These are phyloP conservation scores for Bubo blakistoni DNA, from an alignment of 2,113 vertebrate genomes.

Conservation along the genomic window DNA sequence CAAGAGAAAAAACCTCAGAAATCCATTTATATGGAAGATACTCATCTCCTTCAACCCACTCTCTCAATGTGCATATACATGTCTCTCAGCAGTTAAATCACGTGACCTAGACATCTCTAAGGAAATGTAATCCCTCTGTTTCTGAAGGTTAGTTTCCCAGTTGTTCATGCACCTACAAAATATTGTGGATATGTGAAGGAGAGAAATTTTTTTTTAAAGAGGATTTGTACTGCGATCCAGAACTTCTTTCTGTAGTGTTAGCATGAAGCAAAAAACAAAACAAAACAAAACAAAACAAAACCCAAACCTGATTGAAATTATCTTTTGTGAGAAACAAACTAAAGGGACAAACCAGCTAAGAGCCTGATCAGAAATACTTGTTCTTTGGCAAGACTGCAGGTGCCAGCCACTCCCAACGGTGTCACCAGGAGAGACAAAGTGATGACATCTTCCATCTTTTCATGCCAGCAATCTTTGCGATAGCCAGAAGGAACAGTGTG, in stretches of 20 bases:
- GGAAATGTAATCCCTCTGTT: not conserved
- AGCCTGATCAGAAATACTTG: not conserved
- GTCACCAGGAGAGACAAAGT: not conserved
- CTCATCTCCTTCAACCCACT: not conserved
- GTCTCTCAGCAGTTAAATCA: not conserved
- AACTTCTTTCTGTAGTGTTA: not conserved
- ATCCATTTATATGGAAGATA: slow-evolving; percentile 5
- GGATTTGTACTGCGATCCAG: not conserved
- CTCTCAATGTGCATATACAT: not conserved
- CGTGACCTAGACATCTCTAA: not conserved
- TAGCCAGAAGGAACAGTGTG: not conserved
- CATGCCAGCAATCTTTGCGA: not conserved
- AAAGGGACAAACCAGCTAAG: not conserved
- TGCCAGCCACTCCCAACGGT: not conserved
- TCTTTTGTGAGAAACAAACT: not conserved
- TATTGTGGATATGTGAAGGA: not conserved
- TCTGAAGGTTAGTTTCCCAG: not conserved
- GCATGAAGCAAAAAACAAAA: not conserved
- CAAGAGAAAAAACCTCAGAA: not conserved
- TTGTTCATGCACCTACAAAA: not conserved
- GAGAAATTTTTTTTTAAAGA: not conserved
- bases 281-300: no score
- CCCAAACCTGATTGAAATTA: not conserved
- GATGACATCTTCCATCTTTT: not conserved
- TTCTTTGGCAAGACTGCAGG: not conserved